These are phyloP conservation scores for Sinocyclocheilus anophthalmus DNA, from an alignment of 2,113 vertebrate species.

Conservation along the genomic window DNA sequence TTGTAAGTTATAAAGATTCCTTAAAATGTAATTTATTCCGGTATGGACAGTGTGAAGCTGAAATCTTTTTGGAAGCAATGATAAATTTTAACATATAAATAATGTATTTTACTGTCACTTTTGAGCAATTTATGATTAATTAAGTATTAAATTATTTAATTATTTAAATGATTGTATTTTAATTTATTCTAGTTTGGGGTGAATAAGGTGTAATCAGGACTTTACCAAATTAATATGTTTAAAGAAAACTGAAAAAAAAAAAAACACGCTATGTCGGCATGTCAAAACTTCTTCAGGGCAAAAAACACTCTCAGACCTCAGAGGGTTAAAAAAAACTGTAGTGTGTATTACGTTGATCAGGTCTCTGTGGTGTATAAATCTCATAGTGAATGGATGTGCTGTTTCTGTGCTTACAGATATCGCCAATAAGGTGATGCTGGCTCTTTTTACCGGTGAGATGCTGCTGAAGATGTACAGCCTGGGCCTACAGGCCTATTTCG, in stretches of 20 bases:
- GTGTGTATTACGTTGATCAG: too few relatives aligned
- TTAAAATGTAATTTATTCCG: too few relatives aligned
- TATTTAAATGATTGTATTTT: too few relatives aligned
- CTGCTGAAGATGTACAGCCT: conserved; percentile 99
- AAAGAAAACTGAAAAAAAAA: too few relatives aligned
- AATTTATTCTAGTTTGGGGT: too few relatives aligned
- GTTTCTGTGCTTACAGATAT: conserved; percentile 78
- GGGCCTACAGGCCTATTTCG: conserved; percentile 96
- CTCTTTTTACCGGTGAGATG: conserved; percentile 98
- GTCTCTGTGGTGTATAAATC: neutral
- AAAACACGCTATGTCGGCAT: too few relatives aligned
- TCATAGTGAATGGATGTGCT: neutral
- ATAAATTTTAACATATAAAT: too few relatives aligned
- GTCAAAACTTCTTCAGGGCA: too few relatives aligned
- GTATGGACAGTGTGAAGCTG: neutral
- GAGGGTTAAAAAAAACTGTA: neutral
- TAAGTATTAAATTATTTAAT: neutral
- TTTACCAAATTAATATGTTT: too few relatives aligned
- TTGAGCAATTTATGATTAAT: neutral
- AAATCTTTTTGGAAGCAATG: neutral
- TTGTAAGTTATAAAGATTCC: too few relatives aligned
- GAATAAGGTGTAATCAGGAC: too few relatives aligned
- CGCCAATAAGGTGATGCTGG: conserved; percentile 94
- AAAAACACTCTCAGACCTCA: too few relatives aligned
- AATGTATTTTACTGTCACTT: neutral